Base-by-base conservation (phyloP, 92 coral and sea anemone species). In the Bergia puertoricense region DNA sequence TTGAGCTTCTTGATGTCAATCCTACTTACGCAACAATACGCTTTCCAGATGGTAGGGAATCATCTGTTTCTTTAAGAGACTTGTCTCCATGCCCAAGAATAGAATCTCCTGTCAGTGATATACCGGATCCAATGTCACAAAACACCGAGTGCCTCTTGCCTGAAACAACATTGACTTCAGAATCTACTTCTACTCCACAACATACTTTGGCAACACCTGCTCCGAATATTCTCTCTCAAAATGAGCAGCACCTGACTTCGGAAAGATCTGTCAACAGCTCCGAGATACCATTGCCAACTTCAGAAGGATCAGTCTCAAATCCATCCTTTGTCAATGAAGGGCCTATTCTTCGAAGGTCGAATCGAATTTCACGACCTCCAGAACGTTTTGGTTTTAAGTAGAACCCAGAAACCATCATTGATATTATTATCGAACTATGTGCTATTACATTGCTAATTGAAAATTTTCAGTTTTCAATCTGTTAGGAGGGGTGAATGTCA, bases 41-140 rank as follows among this genome's bases (percentile, higher is more conserved):
- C 16, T 88, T 79, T 73, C 14, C 66, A 81, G 94, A 91, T 91
- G 94, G 94, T 14, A 86, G 90, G 54, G 94, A 91, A 74, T 46
- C 89, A 41, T 89, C 90, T 14, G 92, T 90, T 6, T 79, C 90
- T 39, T 40, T 80, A 54, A n/a, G 74, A 54, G 81, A 89, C 48
- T 88, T 89, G 15, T 88, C 91, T 11, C 91, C 91, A 84, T 81
- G 88, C 30, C 91, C 91, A 74, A 74, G 79, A 56, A 56, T 56
- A 56, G 65, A 56, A 56, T 56, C 65, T 56, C 65, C 65, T 56
- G 65, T 56, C 65, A 56, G 65, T 56, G 65, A 56, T 56, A 56
- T 56, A 56, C 65, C 65, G 65, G 65, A 56, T 56, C 65, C 65
- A 56, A 56, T 56, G 65, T 56, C 65, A 56, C 65, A 56, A 56